Base-by-base conservation (phyloP, 2,797 vertebrate species). In the Trematomus bernacchii region DNA sequence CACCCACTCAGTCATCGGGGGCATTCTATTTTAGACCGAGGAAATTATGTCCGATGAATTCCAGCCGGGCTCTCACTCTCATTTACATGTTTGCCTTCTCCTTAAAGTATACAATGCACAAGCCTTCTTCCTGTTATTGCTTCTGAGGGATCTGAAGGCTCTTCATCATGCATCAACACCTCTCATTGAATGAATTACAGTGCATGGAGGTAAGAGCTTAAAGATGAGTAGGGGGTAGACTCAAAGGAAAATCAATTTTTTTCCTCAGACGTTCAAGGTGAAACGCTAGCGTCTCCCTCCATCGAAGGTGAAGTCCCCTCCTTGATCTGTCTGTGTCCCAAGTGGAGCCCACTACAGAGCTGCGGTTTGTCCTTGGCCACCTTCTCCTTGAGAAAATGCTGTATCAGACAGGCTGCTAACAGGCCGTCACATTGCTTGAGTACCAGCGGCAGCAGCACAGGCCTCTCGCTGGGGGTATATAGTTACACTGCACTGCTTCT, bases 381-480 rank as follows among this genome's bases (percentile, higher is more conserved):
- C 83, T 83, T 92, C 82, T 88, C 91, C 90, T 93, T 90, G 89
- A 90, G 87, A 92, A 92, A 91, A 60, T 82, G 90, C 91, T 89
- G 87, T 68, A 84, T 92, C 89, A 92, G 88, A 85, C 72, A 62
- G 83, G 65, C 78, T 70, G 83, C 87, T 89, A 90, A 83, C 78
- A 83, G 78, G 59, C 76, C 54, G 60, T 78, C 89, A 83, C 73
- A 77, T 9, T 81, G 83, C 83, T 30, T 3, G 19, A 84, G 79
- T 37, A 73, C 53, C 68, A 15, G 65, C 54, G 19, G 79, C 55
- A 19, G 21, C 71, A 82, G 70, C 46, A 74, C 33, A 55, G 71
- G 48, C 57, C 79, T 85, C 79, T 89, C 88, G 90, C 70, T 76
- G 90, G 85, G 88, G 80, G 77, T 83, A 82, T 90, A 82, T 72